Base-by-base conservation (phyloP, 2,797 vertebrate species). In the Neosilurus hyrtlii region DNA sequence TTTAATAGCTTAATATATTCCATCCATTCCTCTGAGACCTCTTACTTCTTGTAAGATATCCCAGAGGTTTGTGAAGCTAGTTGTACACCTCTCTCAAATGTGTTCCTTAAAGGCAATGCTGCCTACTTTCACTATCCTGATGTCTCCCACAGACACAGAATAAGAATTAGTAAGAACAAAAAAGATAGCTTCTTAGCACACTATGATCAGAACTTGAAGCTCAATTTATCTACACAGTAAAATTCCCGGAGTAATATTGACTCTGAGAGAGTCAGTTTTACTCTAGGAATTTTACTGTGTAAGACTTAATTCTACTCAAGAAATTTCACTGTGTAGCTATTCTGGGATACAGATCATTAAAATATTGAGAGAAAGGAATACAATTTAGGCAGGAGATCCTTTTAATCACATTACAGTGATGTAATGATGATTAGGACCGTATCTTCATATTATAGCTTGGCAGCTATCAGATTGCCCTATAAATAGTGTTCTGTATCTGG, bases 121-220 rank as follows among this genome's bases (percentile, higher is more conserved):
- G 30, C 72, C 18, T 73, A 15, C 24, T 76, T 61, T 61, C 35
- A 37, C 7, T 24, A 43, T 43, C 6, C 37, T 43, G 59, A n/a
- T 20, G 15, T 76, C 30, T 54, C 30, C 37, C 56, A 61, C 35
- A 61, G 35, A 76, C 43, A 56, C 2, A 56, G 10, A 11, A 56
- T 56, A 18, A 49, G 6, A 71, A 9, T 3, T 11, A 68, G 7
- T 0, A 22, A 68, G 6, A 20, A 22, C n/a, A 49, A 22, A 14
- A 71, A 71, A 85, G 80, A 89, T 83, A 83, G 82, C 74, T 82
- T 86, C 87, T 83, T 82, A 81, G 6, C 10, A 71, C 5, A 81
- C 49, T 22, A 11, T 81, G 30, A n/a, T n/a, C 9, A 26, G 4
- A 5, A 22, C 22, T 0, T 59, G 5, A 30, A 22, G 18, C 18